A percentile compares a stretch with the other conserved stretches of the same genome.
Evolutionary conservation across 2,113 vertebrate genomes (phyloP).

Genomic region (Brachyhypopomus occidentalis): DNA sequence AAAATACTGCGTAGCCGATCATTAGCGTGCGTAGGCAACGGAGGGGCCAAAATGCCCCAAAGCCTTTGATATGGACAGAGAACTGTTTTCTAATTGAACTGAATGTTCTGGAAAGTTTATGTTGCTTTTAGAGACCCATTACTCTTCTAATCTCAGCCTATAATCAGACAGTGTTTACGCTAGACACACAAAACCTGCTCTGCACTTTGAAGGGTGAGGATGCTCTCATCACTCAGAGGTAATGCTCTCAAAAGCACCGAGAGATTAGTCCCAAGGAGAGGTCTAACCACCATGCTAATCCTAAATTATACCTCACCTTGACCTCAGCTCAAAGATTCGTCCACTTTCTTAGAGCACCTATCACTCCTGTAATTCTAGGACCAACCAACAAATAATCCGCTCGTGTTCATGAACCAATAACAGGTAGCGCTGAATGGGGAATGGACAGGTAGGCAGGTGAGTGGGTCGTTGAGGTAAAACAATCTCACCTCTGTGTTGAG

Average conservation of each 20-base stretch:
- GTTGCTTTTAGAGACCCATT: slow-evolving; percentile 67
- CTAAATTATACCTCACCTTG: slow-evolving; percentile 38
- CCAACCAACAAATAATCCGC: slow-evolving; percentile 6
- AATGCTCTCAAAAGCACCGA: slow-evolving; percentile 49
- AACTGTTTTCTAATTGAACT: slow-evolving; percentile 49
- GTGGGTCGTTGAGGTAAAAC: slow-evolving; percentile 16
- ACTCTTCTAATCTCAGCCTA: slow-evolving; percentile 60
- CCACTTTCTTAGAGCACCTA: slow-evolving; percentile 32
- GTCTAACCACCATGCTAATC: slow-evolving; percentile 34
- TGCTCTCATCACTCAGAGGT: slow-evolving; percentile 58
- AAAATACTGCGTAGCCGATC: slow-evolving; percentile 14
- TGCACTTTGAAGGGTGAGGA: slow-evolving; percentile 51
- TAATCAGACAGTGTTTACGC: slow-evolving; percentile 67
- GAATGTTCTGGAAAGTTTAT: slow-evolving; percentile 58
- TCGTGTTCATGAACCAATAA: slow-evolving; percentile 3
- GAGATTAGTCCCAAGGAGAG: slow-evolving; percentile 45
- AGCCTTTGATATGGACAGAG: slow-evolving; percentile 48
- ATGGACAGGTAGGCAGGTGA: slow-evolving; percentile 2
- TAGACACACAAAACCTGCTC: slow-evolving; percentile 61
- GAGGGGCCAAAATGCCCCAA: slow-evolving; percentile 36
- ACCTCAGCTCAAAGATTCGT: slow-evolving; percentile 39
- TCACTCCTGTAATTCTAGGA: slow-evolving; percentile 22
- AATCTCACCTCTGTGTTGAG: slow-evolving; percentile 6
- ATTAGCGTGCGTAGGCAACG: slow-evolving; percentile 10
- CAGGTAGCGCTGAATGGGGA: slow-evolving; percentile 5